These are phyloP conservation scores for Centruroides sculpturatus DNA, from an alignment of 1,140 invertebrate genomes.

Conservation along the genomic window DNA sequence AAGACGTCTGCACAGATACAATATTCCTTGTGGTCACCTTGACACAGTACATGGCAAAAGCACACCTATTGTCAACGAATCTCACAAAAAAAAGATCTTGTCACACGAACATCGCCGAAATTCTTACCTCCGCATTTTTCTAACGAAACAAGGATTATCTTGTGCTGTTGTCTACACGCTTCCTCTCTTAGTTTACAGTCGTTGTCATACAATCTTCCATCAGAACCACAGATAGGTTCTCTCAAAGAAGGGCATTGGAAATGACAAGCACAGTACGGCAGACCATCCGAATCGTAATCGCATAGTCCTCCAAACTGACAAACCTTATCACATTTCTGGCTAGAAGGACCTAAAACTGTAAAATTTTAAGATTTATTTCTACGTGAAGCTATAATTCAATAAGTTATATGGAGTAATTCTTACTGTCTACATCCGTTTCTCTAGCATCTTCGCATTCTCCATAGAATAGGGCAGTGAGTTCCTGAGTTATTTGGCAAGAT, in stretches of 20 bases:
- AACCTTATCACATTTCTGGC: constrained; percentile 4
- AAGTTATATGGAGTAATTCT: background rate
- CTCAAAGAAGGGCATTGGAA: constrained; percentile 11
- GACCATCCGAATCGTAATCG: constrained; percentile 11
- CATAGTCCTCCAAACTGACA: constrained; percentile 19
- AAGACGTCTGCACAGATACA: constrained; percentile 27
- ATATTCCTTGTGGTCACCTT: too few species aligned
- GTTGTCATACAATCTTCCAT: constrained; percentile 61
- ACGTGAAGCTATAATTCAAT: background rate
- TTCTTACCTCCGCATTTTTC: constrained; percentile 10
- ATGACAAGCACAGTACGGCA: constrained; percentile 15
- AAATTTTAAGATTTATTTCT: too few species aligned
- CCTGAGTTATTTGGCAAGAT: constrained; percentile 31
- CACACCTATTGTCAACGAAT: too few species aligned
- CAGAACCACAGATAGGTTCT: constrained; percentile 34
- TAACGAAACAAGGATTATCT: constrained; percentile 34
- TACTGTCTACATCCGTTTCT: background rate
- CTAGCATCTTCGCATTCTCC: constrained; percentile 60
- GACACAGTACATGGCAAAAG: too few species aligned
- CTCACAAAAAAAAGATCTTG: too few species aligned
- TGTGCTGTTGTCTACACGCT: constrained; percentile 64
- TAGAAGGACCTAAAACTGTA: background rate
- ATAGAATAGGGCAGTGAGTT: constrained; percentile 50
- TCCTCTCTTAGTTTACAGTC: constrained; percentile 77
- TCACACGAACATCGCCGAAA: background rate